Base-by-base conservation (phyloP, 2,888 invertebrate genomes). In the Lordiphosa andalusiaca region DNA sequence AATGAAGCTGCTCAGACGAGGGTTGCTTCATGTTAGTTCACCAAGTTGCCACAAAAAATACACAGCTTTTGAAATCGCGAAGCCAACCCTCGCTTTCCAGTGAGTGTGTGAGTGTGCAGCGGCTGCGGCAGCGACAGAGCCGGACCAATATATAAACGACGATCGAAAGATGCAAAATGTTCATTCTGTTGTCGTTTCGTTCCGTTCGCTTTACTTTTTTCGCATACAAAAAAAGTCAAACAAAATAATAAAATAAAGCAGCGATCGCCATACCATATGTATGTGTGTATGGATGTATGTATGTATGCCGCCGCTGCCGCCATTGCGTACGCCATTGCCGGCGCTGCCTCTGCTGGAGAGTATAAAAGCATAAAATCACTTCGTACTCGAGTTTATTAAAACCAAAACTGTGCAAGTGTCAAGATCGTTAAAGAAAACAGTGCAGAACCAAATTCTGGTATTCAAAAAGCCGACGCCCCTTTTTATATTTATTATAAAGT, bases 371-470 rank as follows among this genome's bases (percentile, higher is more conserved):
- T 86, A 86, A 89, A 87, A 86, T 86, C 86, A 84, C 85, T 87
- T 87, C 84, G 78, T 85, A 88, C 86, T 88, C 89, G 88, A 87
- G 89, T 88, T 89, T 89, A 89, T 89, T 89, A 88, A 89, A 89
- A 86, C 88, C 85, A 86, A 86, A 88, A 87, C 87, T 87, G 88
- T 86, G 85, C 84, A 87, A 88, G 88, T 86, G 89, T 84, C 76
- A 81, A 88, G 88, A 86, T 88, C 87, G 78, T 23, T 37, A 35
- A 56, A 44, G 25, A 35, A 40, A 48, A n/a, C n/a, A 41, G 44
- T 51, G 67, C 49, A 56, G 46, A 57, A 57, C 38, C 13, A 7
- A 10, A 30, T 30, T 30, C 30, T 30, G 4, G 6, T 25, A 7
- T 1, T 2, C 0, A 10, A 30, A 30, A 30, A 9, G 30, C 30